Percentiles rank a stretch among this genome's conserved stretches.
Evolutionary conservation across 2,888 invertebrate species (phyloP).

Genomic region (Ochropleura leucogaster): DNA sequence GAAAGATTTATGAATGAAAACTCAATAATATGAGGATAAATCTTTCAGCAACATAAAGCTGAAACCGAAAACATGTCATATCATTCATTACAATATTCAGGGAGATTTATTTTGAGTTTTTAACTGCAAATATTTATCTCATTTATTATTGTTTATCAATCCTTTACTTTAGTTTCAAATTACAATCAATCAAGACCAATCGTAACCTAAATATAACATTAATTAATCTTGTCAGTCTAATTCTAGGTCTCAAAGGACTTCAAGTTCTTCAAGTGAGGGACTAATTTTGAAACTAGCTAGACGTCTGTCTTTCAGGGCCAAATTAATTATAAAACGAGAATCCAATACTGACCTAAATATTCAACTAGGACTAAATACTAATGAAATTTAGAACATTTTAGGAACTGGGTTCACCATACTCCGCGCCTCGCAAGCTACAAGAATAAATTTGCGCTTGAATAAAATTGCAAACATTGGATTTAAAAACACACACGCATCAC

Average conservation of each 20-base stretch:
- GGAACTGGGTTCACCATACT: not conserved
- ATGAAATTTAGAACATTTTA: conserved; percentile 2
- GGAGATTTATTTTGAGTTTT: not conserved
- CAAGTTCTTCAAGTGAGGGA: conserved; percentile 4
- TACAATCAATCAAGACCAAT: not conserved
- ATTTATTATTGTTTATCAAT: not conserved
- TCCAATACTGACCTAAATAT: conserved; percentile 24
- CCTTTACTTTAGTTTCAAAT: not conserved
- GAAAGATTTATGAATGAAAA: conserved; percentile 26
- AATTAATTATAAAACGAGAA: conserved; percentile 14
- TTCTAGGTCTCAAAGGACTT: conserved; percentile 1
- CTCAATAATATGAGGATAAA: conserved; percentile 16
- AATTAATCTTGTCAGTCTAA: conserved; percentile 11
- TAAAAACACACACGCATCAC: not conserved
- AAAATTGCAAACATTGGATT: not conserved
- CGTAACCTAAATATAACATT: not conserved
- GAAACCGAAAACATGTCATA: conserved; percentile 10
- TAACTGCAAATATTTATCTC: not conserved
- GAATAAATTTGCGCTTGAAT: not conserved
- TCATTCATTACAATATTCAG: not conserved
- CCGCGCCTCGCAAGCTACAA: not conserved
- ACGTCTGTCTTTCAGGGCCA: conserved; percentile 25
- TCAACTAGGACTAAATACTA: not conserved
- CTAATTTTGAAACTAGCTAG: conserved; percentile 39
- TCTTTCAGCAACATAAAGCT: not conserved